Evolutionary conservation across 2,113 vertebrate genomes (phyloP).

Genomic region (Oncorhynchus clarkii): DNA sequence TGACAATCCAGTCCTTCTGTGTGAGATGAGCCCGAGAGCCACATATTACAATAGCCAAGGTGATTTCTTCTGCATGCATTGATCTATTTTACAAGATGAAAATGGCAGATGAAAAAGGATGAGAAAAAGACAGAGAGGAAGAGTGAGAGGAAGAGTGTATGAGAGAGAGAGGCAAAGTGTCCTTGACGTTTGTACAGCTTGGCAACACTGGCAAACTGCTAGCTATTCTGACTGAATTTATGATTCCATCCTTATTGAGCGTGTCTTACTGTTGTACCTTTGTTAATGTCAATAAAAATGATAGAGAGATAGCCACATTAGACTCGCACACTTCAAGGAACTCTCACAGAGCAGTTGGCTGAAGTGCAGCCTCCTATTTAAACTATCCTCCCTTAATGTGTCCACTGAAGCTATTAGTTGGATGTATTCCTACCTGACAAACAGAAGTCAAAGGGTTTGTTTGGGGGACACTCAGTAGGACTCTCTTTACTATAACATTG

Average conservation of each 20-base stretch:
- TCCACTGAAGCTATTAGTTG: too few relatives aligned
- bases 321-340: background rate
- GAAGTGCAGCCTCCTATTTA: background rate
- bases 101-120: background rate
- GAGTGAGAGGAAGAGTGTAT: background rate
- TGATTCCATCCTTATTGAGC: background rate
- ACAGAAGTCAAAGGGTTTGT: too few relatives aligned
- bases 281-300: background rate
- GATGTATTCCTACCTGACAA: too few relatives aligned
- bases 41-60: background rate
- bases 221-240: background rate
- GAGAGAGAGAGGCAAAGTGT: background rate
- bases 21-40: background rate
- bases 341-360: background rate
- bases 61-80: background rate
- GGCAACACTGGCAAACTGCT: background rate
- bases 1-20: conserved; percentile 1
- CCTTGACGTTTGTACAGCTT: conserved; percentile 1
- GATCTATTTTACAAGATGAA: background rate
- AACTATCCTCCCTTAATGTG: too few relatives aligned
- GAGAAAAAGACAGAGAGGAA: background rate
- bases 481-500: too few relatives aligned
- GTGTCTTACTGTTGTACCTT: background rate
- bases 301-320: background rate
- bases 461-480: too few relatives aligned